A percentile compares a stretch with the other conserved stretches of the same genome.
Conservation (phyloP, 2,888 invertebrate species). For the Atethmia centrago region DNA sequence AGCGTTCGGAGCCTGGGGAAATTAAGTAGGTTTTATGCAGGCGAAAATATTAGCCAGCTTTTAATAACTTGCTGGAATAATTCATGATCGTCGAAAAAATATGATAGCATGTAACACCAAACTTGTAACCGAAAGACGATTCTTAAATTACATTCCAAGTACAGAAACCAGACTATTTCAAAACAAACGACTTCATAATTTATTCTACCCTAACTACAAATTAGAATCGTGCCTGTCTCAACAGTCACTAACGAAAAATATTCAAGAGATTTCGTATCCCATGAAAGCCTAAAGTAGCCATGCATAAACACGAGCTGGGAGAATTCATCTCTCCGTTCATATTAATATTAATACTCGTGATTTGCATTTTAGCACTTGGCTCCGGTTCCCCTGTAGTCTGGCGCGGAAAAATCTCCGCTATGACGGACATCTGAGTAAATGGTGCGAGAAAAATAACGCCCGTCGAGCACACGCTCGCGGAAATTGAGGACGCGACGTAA, state of each 20-base stretch:
- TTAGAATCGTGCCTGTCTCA: constrained; percentile 60
- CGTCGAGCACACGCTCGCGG: constrained; percentile 75
- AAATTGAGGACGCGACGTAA: constrained; percentile 74
- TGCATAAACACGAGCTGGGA: constrained; percentile 71
- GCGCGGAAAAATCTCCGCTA: constrained; percentile 83
- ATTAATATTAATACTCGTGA: constrained; percentile 86
- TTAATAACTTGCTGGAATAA: constrained; percentile 37
- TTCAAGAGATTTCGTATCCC: constrained; percentile 65
- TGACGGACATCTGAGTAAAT: constrained; percentile 87
- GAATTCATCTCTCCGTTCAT: constrained; percentile 73
- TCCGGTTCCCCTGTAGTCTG: constrained; percentile 67
- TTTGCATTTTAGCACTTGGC: constrained; percentile 84
- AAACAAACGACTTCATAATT: constrained; percentile 32
- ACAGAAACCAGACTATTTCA: neutral
- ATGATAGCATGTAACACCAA: neutral
- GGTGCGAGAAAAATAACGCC: constrained; percentile 86
- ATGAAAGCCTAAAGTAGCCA: constrained; percentile 70
- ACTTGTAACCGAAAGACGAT: neutral
- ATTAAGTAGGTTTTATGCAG: constrained; percentile 56
- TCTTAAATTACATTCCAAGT: neutral
- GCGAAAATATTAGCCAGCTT: constrained; percentile 41
- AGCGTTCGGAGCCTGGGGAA: constrained; percentile 59
- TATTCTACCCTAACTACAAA: constrained; percentile 56
- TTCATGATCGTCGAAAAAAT: constrained; percentile 11
- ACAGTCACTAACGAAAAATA: constrained; percentile 61